Conservation (phyloP, 2,888 invertebrate species). For the Plagiodera versicolora region DNA sequence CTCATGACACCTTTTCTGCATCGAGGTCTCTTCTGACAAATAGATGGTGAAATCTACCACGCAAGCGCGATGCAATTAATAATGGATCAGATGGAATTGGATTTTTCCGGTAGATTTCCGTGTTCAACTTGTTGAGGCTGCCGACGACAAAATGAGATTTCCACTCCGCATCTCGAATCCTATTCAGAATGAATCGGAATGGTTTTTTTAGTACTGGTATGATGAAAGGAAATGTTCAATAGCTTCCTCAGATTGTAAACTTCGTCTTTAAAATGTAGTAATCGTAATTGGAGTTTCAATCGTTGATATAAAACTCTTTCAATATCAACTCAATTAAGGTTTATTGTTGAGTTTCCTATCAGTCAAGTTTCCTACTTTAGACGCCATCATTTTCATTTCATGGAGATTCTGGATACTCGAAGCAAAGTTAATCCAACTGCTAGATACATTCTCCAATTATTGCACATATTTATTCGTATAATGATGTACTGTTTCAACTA, state of each 20-base stretch:
- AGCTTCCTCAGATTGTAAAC: background rate
- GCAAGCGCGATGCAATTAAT: conserved; percentile 10
- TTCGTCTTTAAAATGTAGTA: background rate
- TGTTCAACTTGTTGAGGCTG: conserved; percentile 15
- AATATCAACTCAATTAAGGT: no score
- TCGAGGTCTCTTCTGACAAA: conserved; percentile 20
- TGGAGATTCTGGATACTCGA: no score
- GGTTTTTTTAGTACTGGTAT: background rate
- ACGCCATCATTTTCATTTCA: no score
- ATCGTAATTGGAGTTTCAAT: no score
- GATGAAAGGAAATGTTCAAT: background rate
- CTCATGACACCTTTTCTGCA: conserved; percentile 25
- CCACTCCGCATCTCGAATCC: background rate
- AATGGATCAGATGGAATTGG: conserved; percentile 15
- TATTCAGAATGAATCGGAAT: conserved; percentile 1
- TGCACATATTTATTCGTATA: no score
- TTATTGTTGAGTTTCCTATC: no score
- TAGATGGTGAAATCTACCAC: background rate
- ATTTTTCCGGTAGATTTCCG: conserved; percentile 10
- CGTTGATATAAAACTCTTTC: no score
- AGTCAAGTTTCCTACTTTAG: no score
- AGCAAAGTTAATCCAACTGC: no score
- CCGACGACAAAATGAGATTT: conserved; percentile 11
- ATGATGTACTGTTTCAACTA: no score
- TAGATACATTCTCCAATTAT: no score